These are phyloP conservation scores for Brachynemurus nebulosus DNA, from an alignment of 2,888 invertebrate genomes.

Conservation along the genomic window DNA sequence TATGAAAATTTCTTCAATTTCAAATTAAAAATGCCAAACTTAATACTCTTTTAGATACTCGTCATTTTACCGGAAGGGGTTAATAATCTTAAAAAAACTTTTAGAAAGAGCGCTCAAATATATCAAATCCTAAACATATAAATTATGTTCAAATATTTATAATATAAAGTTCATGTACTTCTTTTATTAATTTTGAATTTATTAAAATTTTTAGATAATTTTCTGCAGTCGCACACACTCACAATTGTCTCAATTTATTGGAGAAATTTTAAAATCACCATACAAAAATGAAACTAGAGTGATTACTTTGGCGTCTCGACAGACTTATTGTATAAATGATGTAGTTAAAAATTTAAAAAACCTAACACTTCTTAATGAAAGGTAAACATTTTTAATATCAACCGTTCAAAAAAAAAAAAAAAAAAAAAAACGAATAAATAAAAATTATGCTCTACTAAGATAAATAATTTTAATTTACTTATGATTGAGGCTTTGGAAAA, in stretches of 20 bases:
- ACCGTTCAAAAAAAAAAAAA: too few species aligned
- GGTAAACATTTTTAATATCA: too few species aligned
- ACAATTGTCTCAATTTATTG: constrained; percentile 88
- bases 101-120: too few species aligned
- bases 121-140: too few species aligned
- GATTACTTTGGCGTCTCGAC: constrained; percentile 78
- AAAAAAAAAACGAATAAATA: too few species aligned
- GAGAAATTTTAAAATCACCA: constrained; percentile 74
- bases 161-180: constrained; percentile 21
- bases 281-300: constrained; percentile 57
- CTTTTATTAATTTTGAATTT: constrained; percentile 8
- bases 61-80: too few species aligned
- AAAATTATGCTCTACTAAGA: constrained; percentile 8
- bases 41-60: too few species aligned
- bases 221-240: constrained; percentile 96
- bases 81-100: too few species aligned
- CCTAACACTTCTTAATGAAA: constrained; percentile 76
- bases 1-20: too few species aligned
- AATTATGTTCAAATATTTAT: too few species aligned
- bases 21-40: too few species aligned
- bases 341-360: constrained; percentile 59
- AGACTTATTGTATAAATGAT: constrained; percentile 81
- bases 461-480: not conserved
- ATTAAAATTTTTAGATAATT: constrained; percentile 50
- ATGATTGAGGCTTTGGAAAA: not conserved